These are phyloP conservation scores for Coremacera marginata DNA, from an alignment of 2,888 invertebrate genomes.

Conservation along the genomic window DNA sequence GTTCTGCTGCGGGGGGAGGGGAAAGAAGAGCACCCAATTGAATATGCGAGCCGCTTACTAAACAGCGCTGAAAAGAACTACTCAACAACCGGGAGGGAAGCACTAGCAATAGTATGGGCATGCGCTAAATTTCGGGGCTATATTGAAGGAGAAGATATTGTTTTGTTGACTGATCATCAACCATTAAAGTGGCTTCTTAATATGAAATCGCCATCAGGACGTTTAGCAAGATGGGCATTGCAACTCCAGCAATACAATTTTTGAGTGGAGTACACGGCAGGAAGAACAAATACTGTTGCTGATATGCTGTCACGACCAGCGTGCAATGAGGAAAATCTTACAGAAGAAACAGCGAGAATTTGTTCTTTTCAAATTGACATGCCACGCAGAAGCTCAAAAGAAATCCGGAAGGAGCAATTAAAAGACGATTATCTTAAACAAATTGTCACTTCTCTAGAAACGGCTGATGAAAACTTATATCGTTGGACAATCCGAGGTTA, in stretches of 20 bases:
- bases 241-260: constrained; percentile 64
- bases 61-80: background rate
- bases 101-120: background rate
- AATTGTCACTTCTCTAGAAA: too few species aligned
- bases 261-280: too few species aligned
- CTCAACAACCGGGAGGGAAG: background rate
- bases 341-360: too few species aligned
- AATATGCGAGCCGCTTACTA: background rate
- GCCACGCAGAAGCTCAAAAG: background rate
- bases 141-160: too few species aligned
- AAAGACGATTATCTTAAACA: too few species aligned
- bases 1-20: background rate
- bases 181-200: constrained; percentile 68
- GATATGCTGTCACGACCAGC: too few species aligned
- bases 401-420: background rate
- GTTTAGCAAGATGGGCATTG: constrained; percentile 69
- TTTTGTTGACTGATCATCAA: constrained; percentile 55
- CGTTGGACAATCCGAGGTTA: too few species aligned
- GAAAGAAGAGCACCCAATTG: background rate
- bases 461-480: too few species aligned
- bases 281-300: too few species aligned
- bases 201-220: constrained; percentile 64
- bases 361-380: too few species aligned
- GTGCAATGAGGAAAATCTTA: too few species aligned
- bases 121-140: background rate